A percentile compares a stretch with the other conserved stretches of the same genome.
Conservation (phyloP, 2,797 vertebrate species). For the Molossus alvarezi region DNA sequence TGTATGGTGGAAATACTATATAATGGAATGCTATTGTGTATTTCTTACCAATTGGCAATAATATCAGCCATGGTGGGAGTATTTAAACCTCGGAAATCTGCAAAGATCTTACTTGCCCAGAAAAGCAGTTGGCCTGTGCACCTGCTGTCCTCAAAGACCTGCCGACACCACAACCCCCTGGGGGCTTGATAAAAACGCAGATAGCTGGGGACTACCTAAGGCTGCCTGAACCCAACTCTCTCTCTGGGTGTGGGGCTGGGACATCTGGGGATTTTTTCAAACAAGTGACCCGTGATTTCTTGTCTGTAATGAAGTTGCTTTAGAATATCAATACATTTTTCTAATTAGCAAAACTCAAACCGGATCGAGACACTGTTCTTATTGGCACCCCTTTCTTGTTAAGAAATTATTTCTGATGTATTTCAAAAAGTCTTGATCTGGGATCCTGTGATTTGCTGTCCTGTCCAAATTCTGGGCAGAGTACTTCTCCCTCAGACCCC, state of each 20-base stretch:
- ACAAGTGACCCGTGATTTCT: neutral
- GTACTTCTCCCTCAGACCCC: neutral
- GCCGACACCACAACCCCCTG: rapidly evolving
- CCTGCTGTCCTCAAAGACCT: neutral
- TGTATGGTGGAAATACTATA: rapidly evolving
- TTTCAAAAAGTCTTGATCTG: neutral
- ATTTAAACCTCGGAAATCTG: neutral
- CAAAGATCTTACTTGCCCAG: neutral
- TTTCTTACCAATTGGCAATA: neutral
- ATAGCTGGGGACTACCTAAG: neutral
- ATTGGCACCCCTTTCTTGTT: neutral
- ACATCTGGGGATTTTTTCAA: neutral
- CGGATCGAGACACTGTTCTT: neutral
- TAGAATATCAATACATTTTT: neutral
- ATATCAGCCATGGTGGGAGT: rapidly evolving
- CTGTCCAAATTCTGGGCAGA: neutral
- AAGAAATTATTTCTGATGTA: neutral
- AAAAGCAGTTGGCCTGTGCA: neutral
- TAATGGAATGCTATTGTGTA: rapidly evolving
- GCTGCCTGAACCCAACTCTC: neutral
- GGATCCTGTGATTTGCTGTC: neutral
- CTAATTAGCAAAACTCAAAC: neutral
- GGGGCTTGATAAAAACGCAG: neutral
- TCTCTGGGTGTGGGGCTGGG: neutral
- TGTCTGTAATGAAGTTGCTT: neutral